These are phyloP conservation scores for Callyntrura sp. DNA, from an alignment of 2,888 invertebrate genomes.

Conservation along the genomic window DNA sequence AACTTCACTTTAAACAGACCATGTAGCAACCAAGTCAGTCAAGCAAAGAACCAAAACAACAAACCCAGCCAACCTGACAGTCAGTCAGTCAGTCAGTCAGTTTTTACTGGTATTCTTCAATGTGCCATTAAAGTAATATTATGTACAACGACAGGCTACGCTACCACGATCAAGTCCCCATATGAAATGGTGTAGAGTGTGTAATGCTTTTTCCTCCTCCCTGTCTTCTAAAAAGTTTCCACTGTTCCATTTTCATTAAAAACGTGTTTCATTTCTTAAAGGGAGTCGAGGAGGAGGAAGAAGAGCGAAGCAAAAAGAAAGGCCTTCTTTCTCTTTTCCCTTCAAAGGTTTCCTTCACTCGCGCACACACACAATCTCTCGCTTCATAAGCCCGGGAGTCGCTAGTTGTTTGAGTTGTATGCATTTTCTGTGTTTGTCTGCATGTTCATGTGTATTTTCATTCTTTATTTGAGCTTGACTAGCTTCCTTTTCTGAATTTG, in stretches of 20 bases:
- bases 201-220: constrained; percentile 49
- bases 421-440: constrained; percentile 52
- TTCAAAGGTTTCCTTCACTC: constrained; percentile 42
- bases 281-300: constrained; percentile 54
- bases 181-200: too few relatives aligned
- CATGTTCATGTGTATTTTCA: constrained; percentile 54
- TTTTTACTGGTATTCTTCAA: constrained; percentile 16
- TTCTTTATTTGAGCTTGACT: constrained; percentile 76
- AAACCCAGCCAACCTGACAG: constrained; percentile 77
- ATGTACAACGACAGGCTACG: too few relatives aligned
- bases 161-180: too few relatives aligned
- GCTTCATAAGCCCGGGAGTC: constrained; percentile 43
- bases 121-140: constrained; percentile 21
- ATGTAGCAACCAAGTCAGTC: constrained; percentile 73
- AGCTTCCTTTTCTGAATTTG: constrained; percentile 74
- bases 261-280: constrained; percentile 74
- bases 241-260: constrained; percentile 76
- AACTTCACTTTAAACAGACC: constrained; percentile 74
- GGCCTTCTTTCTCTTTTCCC: constrained; percentile 39
- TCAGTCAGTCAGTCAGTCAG: constrained; percentile 77
- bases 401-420: constrained; percentile 9
- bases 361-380: too few relatives aligned
- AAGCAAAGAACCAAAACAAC: constrained; percentile 73
- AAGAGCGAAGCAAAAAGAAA: constrained; percentile 39
- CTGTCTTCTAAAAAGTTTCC: constrained; percentile 64